Conservation (phyloP, 2,888 invertebrate genomes). For the Thereva nobilitata region DNA sequence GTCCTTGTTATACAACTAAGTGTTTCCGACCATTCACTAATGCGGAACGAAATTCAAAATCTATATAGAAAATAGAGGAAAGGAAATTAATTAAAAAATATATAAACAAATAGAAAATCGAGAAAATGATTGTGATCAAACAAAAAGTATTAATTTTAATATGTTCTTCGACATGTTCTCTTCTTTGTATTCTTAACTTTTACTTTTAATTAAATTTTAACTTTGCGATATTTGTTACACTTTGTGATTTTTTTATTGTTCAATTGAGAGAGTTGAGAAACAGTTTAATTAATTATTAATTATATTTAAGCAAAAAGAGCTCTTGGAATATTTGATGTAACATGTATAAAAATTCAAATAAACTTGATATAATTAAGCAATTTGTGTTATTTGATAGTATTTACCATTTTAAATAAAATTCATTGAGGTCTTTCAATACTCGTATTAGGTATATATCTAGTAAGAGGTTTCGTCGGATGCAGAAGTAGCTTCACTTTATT, state of each 20-base stretch:
- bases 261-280: neutral
- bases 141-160: slow-evolving; percentile 36
- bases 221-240: slow-evolving; percentile 25
- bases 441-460: neutral
- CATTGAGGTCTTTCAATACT: no score
- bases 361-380: slow-evolving; percentile 27
- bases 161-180: slow-evolving; percentile 34
- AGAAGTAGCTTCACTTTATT: no score
- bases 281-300: slow-evolving; percentile 1
- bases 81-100: slow-evolving; percentile 8
- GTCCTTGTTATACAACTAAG: no score
- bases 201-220: slow-evolving; percentile 25
- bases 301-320: slow-evolving; percentile 8
- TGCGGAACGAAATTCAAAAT: no score
- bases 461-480: neutral
- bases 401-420: no score
- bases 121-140: slow-evolving; percentile 34
- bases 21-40: no score
- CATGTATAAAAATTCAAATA: slow-evolving; percentile 24
- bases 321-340: slow-evolving; percentile 23
- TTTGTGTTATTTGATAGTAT: no score
- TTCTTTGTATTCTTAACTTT: slow-evolving; percentile 18
- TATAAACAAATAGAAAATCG: slow-evolving; percentile 18
- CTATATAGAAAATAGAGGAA: neutral
- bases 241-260: slow-evolving; percentile 13